Base-by-base conservation (phyloP, 2,797 vertebrate genomes). In the Tympanoctomys barrerae region DNA sequence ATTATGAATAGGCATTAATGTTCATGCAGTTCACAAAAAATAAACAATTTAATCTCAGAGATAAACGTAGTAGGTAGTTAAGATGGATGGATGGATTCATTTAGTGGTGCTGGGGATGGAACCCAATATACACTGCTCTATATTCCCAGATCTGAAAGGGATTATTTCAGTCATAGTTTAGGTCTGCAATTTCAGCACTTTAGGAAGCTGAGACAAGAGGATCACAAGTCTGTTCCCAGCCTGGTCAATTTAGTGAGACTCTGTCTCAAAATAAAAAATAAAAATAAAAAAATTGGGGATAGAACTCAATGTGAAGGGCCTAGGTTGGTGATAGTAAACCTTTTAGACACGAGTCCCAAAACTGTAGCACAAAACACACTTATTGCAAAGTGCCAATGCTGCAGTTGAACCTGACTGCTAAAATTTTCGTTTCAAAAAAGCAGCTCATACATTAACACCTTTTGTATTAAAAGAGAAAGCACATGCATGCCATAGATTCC, bases 1-100 rank as follows among this genome's bases (percentile, higher is more conserved):
- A 46, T 94, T 79, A 66, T 85, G 57, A 71, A 10, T 73, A 70
- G n/a, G 92, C 90, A 85, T 96, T 62, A 71, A 24, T 68, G 13
- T 18, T 89, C 78, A 73, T 49, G 7, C 52, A 21, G 88, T 92
- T 95, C 49, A 39, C 64, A 64, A 78, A 95, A 86, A 86, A 57
- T 49, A 91, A 42, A 91, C 4, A 91, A 59, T 70, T 84, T 77
- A 83, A 22, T 87, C 79, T 42, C 82, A 81, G 52, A 46, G 88
- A 64, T 28, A 80, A 10, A 22, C 13, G 2, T 87, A 49, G 52
- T 87, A 49, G 52, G 52, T 89, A 68, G 14, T 81, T 90, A 75
- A 28, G 7, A 92, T 54, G 42, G n/a, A 13, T 7, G 11, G 49
- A n/a, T 83, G n/a, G 21, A 10, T 26, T 71, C n/a, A 19, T 42